phyloP scores from a whole-genome alignment of 2,888 invertebrate genomes.

The Tenthredo amoena region DNA sequence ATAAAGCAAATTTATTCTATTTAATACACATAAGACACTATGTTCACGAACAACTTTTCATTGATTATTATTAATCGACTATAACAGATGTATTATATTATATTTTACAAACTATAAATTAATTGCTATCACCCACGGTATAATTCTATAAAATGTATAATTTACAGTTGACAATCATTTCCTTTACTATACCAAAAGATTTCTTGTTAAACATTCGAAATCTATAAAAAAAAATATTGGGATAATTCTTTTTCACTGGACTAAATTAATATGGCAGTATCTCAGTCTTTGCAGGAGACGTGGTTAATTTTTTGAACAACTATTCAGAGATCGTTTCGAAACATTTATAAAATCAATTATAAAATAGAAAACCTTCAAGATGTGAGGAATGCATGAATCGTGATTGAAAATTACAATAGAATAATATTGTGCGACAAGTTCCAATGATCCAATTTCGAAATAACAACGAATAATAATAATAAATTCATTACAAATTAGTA shows the following conservation, averaged over 20 bases:
- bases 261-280: slow-evolving; percentile 60
- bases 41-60: slow-evolving; percentile 1
- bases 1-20: background rate
- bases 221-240: background rate
- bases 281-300: slow-evolving; percentile 58
- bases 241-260: slow-evolving; percentile 44
- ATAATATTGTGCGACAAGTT: background rate
- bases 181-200: background rate
- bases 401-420: slow-evolving; percentile 26
- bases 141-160: background rate
- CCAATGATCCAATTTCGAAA: background rate
- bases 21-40: slow-evolving; percentile 23
- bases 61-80: slow-evolving; percentile 11
- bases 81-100: slow-evolving; percentile 34
- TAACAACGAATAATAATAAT: background rate
- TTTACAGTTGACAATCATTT: background rate
- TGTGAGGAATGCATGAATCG: background rate
- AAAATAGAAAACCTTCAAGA: slow-evolving; percentile 6
- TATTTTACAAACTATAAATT: background rate
- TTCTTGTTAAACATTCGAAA: background rate
- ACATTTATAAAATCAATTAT: background rate
- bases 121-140: slow-evolving; percentile 33
- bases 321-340: slow-evolving; percentile 35
- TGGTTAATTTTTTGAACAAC: slow-evolving; percentile 2
- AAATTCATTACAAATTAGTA: background rate